A percentile compares a stretch with the other conserved stretches of the same genome.
Conservation (phyloP, 2,888 invertebrate species). For the Osedax frankpressi region DNA sequence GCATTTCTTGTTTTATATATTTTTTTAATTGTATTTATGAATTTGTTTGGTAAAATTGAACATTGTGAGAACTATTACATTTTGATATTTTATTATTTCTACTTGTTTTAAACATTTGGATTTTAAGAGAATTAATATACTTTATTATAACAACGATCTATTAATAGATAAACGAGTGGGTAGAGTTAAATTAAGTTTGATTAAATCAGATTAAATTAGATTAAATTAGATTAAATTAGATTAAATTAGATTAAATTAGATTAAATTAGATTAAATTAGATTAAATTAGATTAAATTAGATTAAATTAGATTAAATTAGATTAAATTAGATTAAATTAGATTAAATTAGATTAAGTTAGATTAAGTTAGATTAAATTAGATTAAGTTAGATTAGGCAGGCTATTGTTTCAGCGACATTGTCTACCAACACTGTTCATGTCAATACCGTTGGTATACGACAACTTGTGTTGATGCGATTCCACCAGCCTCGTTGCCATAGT, state of each 20-base stretch:
- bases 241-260: neutral
- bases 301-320: neutral
- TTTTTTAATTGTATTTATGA: no score
- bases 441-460: constrained; percentile 46
- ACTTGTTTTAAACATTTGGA: no score
- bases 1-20: no score
- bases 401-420: no score
- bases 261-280: neutral
- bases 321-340: neutral
- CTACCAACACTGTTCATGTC: constrained; percentile 46
- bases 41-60: no score
- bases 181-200: neutral
- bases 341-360: neutral
- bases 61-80: no score
- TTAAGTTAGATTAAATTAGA: neutral
- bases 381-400: neutral
- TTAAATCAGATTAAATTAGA: neutral
- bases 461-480: constrained; percentile 45
- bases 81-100: no score
- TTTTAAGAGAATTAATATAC: no score
- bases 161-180: no score
- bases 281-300: neutral
- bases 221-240: neutral
- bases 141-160: no score
- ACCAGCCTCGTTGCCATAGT: constrained; percentile 42